A percentile compares a stretch with the other conserved stretches of the same genome.
Evolutionary conservation across 1,140 invertebrate species (phyloP).

Genomic region (Teleopsis dalmanni): DNA sequence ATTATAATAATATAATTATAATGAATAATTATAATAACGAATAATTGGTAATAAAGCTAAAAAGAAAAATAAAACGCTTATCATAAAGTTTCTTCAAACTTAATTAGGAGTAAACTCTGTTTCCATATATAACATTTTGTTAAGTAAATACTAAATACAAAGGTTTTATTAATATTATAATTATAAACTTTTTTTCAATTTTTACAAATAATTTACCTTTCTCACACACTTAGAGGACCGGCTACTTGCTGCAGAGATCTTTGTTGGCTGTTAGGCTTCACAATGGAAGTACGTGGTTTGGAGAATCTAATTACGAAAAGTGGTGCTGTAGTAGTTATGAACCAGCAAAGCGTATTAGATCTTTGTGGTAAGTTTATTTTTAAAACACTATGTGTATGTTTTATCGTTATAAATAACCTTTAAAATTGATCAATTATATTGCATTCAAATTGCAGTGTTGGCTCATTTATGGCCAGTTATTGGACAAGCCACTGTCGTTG

Average conservation of each 20-base stretch:
- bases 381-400: not conserved
- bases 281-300: slow-evolving; percentile 62
- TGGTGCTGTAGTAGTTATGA: slow-evolving; percentile 71
- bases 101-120: not conserved
- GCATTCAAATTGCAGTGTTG: slow-evolving; percentile 10
- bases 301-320: slow-evolving; percentile 69
- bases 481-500: slow-evolving; percentile 63
- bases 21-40: too few species aligned
- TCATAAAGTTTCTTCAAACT: too few species aligned
- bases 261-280: slow-evolving; percentile 63
- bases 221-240: slow-evolving; percentile 51
- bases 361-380: slow-evolving; percentile 52
- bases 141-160: too few species aligned
- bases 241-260: slow-evolving; percentile 54
- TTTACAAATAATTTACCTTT: not conserved
- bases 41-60: too few species aligned
- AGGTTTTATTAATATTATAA: not conserved
- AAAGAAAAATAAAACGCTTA: too few species aligned
- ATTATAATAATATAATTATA: too few species aligned
- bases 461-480: slow-evolving; percentile 65
- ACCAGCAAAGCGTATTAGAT: slow-evolving; percentile 78
- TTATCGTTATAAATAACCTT: too few species aligned
- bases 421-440: too few species aligned
- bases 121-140: too few species aligned
- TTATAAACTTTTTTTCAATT: not conserved